Conservation (phyloP, 2,797 vertebrate genomes). For the Mycteria americana region DNA sequence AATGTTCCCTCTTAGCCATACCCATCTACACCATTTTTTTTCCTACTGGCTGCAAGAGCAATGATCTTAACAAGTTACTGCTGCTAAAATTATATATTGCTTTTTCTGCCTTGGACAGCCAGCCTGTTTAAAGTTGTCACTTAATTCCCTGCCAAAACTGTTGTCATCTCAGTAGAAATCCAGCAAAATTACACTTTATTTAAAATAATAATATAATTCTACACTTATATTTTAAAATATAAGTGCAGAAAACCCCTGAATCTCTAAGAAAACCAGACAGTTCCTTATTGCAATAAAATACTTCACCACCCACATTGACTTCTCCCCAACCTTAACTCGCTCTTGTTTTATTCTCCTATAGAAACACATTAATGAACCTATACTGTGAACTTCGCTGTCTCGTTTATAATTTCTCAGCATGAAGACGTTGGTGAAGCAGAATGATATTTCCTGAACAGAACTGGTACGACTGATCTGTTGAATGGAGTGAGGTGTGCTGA, state of each 20-base stretch:
- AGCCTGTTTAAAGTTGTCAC: slow-evolving; percentile 36
- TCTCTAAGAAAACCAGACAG: neutral
- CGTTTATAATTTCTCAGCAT: neutral
- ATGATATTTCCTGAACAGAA: neutral
- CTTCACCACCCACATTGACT: neutral
- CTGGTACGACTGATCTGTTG: neutral
- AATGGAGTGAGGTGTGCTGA: neutral
- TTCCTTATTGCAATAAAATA: neutral
- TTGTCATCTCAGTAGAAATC: slow-evolving; percentile 23
- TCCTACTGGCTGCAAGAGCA: slow-evolving; percentile 3
- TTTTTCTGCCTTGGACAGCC: slow-evolving; percentile 47
- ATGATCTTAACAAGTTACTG: slow-evolving; percentile 38
- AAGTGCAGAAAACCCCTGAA: neutral
- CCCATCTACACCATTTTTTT: neutral
- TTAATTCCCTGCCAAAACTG: slow-evolving; percentile 39
- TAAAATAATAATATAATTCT: slow-evolving; percentile 24
- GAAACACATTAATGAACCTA: neutral
- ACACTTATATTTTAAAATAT: neutral
- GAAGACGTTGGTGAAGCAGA: neutral
- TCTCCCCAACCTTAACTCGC: neutral
- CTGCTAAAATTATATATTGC: slow-evolving; percentile 46
- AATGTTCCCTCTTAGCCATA: neutral
- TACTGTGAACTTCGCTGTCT: neutral
- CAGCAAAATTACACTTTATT: neutral
- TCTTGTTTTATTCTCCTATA: neutral